Conservation (phyloP, 2,888 invertebrate species). For the Osmoderma eremita region DNA sequence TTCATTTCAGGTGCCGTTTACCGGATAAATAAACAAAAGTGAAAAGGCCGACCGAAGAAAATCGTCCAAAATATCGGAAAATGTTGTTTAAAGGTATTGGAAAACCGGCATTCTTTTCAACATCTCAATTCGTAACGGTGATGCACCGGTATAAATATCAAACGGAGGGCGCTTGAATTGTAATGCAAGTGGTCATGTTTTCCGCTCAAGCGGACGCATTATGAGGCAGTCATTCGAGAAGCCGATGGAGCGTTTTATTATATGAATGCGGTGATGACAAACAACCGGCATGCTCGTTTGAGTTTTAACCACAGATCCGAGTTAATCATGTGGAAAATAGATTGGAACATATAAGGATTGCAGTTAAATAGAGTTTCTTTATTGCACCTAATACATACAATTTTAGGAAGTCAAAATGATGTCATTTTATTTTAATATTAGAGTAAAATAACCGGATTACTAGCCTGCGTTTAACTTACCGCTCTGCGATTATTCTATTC, state of each 20-base stretch:
- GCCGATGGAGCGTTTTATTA: conserved; percentile 53
- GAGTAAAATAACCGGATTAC: no score
- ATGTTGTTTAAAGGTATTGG: no score
- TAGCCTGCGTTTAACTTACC: no score
- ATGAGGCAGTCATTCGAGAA: conserved; percentile 44
- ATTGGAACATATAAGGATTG: conserved; percentile 35
- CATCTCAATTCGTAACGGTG: background rate
- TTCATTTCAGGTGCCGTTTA: conserved; percentile 9
- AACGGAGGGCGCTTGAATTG: background rate
- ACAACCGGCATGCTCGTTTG: conserved; percentile 52
- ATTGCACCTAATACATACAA: no score
- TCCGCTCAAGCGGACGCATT: conserved; percentile 42
- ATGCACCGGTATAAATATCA: background rate
- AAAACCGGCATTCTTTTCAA: no score
- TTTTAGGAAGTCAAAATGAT: no score
- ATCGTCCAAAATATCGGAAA: background rate
- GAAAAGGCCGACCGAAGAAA: background rate
- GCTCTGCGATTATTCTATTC: no score
- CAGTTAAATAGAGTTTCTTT: no score
- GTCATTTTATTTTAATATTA: no score
- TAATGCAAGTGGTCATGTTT: conserved; percentile 41
- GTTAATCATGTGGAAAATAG: conserved; percentile 50
- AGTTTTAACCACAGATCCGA: conserved; percentile 54
- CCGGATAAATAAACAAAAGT: conserved; percentile 11
- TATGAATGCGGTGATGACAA: conserved; percentile 54